Evolutionary conservation across 35 echinoderm and acorn worm species (phyloP).

Genomic region (Apostichopus japonicus): DNA sequence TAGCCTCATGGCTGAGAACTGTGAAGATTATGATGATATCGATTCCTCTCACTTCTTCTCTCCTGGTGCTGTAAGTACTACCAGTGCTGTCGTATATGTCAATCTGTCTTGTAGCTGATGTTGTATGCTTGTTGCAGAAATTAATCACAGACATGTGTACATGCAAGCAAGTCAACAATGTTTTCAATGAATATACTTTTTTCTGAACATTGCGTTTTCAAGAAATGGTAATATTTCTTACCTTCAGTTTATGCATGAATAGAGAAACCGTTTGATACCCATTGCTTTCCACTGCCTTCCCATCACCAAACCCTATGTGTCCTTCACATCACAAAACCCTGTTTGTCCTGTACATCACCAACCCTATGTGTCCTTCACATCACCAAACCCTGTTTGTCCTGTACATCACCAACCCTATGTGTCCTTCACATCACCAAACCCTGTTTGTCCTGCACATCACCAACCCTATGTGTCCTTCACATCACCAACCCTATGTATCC

Average conservation of each 20-base stretch:
- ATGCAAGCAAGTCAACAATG: no score
- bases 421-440: background rate
- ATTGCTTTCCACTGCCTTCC: no score
- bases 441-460: background rate
- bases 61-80: constrained; percentile 82
- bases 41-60: constrained; percentile 83
- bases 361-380: background rate
- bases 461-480: background rate
- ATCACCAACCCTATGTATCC: background rate
- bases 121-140: background rate
- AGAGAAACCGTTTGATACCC: no score
- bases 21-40: constrained; percentile 78
- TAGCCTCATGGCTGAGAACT: constrained; percentile 66
- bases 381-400: background rate
- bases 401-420: background rate
- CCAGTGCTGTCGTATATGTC: background rate
- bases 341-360: background rate
- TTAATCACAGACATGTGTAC: background rate
- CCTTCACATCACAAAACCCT: no score
- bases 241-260: no score
- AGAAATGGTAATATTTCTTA: no score
- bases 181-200: no score
- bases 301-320: no score
- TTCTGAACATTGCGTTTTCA: no score
- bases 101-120: background rate